phyloP scores from a whole-genome alignment of 2,888 invertebrate genomes.

The Minunthozetes semirufus region DNA sequence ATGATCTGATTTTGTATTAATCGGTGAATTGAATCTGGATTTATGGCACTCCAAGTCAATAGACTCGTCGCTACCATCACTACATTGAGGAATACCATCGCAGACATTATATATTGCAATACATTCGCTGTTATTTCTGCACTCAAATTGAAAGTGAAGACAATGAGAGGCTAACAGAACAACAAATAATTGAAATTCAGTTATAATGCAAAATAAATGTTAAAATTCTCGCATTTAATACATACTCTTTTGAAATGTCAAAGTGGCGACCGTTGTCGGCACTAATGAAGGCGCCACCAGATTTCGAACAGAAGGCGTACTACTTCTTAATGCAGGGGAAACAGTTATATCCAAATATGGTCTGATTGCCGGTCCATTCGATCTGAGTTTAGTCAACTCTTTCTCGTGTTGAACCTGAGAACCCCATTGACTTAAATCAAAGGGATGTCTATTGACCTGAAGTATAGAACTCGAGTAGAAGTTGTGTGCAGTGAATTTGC shows the following conservation, averaged over 20 bases:
- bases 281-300: slow-evolving; percentile 15
- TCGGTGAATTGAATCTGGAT: background rate
- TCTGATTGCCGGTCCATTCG: background rate
- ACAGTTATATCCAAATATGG: background rate
- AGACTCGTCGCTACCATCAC: slow-evolving; percentile 85
- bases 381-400: slow-evolving; percentile 56
- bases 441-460: slow-evolving; percentile 52
- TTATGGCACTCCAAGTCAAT: slow-evolving; percentile 69
- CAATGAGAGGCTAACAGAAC: slow-evolving; percentile 22
- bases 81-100: slow-evolving; percentile 77
- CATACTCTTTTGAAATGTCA: background rate
- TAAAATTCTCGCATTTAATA: background rate
- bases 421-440: slow-evolving; percentile 64
- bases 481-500: slow-evolving; percentile 79
- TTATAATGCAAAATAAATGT: too few species aligned
- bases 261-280: background rate
- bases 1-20: too few species aligned
- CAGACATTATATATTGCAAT: slow-evolving; percentile 92
- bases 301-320: background rate
- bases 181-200: background rate
- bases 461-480: slow-evolving; percentile 63
- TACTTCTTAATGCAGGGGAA: background rate
- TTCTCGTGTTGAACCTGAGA: slow-evolving; percentile 66
- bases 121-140: slow-evolving; percentile 76
- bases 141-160: slow-evolving; percentile 81